Base-by-base conservation (phyloP, 2,888 invertebrate genomes). In the Brassicogethes aeneus region DNA sequence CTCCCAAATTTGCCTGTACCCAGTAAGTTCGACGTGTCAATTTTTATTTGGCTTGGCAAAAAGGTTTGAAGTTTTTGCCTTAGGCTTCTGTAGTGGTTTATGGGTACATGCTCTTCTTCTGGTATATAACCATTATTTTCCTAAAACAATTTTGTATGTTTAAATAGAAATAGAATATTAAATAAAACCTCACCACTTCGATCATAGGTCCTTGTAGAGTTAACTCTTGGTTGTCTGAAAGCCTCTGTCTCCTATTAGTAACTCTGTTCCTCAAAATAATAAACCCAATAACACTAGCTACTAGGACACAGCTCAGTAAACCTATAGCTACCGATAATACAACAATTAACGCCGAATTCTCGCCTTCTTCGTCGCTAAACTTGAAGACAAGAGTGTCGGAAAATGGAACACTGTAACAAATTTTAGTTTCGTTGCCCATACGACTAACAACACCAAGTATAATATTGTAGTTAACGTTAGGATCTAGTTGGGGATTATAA, bases 1-100 rank as follows among this genome's bases (percentile, higher is more conserved):
- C 81, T 79, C 0, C 90, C 90, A 64, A 82, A 91, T 58, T 77
- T 78, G 16, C 90, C 90, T 7, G 80, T 70, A 0, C 85, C 85
- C 32, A 86, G 70, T 15, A 85, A 68, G 59, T 79, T 75, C 3
- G 61, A 57, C 2, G 79, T 75, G 56, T 85, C 82, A 37, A 88
- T 74, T 33, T 82, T 83, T 46, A 90, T 66, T 36, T 78, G 74
- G 57, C 79, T 84, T 47, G 81, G 74, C 0, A 87, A 82, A 56
- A 82, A 79, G 44, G 77, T 79, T 77, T 84, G 82, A 0, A 90
- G 71, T 60, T 81, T 82, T 51, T 82, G 76, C 60, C 84, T 86
- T 34, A 90, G 70, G 48, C 80, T 81, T 38, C 81, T 77, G 56
- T 85, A 87, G 56, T 84, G 77, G 56, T 84, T 83, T 1, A 75